Conservation (phyloP, 2,113 vertebrate genomes). For the Polyodon spathula region DNA sequence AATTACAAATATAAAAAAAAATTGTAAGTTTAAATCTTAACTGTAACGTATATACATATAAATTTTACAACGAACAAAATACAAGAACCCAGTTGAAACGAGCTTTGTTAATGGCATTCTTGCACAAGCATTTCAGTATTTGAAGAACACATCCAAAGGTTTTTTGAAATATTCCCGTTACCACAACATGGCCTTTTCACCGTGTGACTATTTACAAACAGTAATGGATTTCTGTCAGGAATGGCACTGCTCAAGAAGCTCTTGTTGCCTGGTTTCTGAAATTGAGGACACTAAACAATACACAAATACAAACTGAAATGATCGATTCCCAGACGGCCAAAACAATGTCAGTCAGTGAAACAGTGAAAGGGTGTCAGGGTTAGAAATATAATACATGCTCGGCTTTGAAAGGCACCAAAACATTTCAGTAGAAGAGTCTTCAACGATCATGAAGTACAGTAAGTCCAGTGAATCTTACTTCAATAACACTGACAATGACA, state of each 20-base stretch:
- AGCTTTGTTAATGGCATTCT: not conserved
- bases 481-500: too few relatives aligned
- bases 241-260: not conserved
- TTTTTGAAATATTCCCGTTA: too few relatives aligned
- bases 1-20: conserved; percentile 42
- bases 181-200: too few relatives aligned
- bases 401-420: too few relatives aligned
- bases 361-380: too few relatives aligned
- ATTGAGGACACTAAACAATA: conserved; percentile 12
- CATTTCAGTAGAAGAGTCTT: too few relatives aligned
- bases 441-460: too few relatives aligned
- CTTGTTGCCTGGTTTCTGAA: conserved; percentile 13
- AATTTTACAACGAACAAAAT: conserved; percentile 48
- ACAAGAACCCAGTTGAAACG: conserved; percentile 14
- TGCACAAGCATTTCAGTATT: not conserved
- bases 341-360: not conserved
- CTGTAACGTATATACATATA: conserved; percentile 59
- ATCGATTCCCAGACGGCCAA: conserved; percentile 3
- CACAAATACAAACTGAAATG: conserved; percentile 5
- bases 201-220: not conserved
- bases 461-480: too few relatives aligned
- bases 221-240: not conserved
- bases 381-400: not conserved
- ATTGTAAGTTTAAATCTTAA: conserved; percentile 24
- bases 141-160: not conserved